phyloP scores from a whole-genome alignment of 1,140 invertebrate genomes.

The Planococcus citri region DNA sequence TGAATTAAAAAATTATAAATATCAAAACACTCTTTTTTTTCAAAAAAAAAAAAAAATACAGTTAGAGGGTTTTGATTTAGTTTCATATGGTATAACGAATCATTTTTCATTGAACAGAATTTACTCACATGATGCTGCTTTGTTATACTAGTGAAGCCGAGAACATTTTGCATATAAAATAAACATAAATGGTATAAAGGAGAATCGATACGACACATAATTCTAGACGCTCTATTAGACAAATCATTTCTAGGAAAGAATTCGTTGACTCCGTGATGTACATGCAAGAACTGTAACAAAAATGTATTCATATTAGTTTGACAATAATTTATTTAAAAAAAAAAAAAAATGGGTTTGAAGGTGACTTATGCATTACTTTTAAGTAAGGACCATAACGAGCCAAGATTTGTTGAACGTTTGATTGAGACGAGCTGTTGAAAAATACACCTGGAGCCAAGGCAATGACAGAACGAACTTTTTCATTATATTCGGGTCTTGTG shows the following conservation, averaged over 20 bases:
- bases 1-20: no score
- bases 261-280: constrained; percentile 5
- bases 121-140: constrained; percentile 5
- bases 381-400: constrained; percentile 11
- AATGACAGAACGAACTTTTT: constrained; percentile 35
- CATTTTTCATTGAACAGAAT: neutral
- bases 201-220: neutral
- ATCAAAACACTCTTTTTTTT: no score
- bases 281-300: neutral
- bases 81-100: no score
- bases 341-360: no score
- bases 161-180: constrained; percentile 15
- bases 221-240: neutral
- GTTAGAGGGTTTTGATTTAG: no score
- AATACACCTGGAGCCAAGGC: constrained; percentile 36
- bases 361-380: no score
- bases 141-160: constrained; percentile 1
- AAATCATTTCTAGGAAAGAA: constrained; percentile 8
- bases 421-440: constrained; percentile 22
- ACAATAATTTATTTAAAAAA: no score
- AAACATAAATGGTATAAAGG: constrained; percentile 10
- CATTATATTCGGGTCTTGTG: constrained; percentile 40
- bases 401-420: constrained; percentile 18
- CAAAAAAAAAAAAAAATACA: no score
- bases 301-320: no score